Evolutionary conservation across 1,140 invertebrate genomes (phyloP).

Genomic region (Caerostris extrusa): DNA sequence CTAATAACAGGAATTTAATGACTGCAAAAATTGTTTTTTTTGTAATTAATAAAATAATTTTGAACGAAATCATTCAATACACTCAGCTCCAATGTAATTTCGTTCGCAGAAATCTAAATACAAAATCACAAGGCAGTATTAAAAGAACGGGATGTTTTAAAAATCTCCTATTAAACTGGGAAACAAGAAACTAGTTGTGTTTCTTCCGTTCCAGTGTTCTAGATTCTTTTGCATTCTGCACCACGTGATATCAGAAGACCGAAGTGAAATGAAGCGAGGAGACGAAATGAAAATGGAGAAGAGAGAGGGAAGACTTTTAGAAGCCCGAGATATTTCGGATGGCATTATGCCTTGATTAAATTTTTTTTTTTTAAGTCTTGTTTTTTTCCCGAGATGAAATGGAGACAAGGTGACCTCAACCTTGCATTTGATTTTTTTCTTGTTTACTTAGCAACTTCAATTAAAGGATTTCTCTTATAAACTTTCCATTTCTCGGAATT

Average conservation of each 20-base stretch:
- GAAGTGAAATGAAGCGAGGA: slow-evolving; percentile 10
- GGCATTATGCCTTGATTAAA: slow-evolving; percentile 36
- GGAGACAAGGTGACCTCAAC: neutral
- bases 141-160: neutral
- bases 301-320: neutral
- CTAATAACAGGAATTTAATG: too few species aligned
- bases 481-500: neutral
- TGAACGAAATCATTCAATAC: too few species aligned
- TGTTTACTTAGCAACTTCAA: neutral
- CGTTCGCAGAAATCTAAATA: too few species aligned
- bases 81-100: too few species aligned
- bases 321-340: slow-evolving; percentile 9
- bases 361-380: neutral
- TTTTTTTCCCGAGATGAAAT: neutral
- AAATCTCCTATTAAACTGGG: neutral
- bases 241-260: slow-evolving; percentile 23
- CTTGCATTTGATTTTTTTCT: neutral
- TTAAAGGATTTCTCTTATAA: slow-evolving; percentile 1
- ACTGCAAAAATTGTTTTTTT: too few species aligned
- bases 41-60: too few species aligned
- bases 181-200: neutral
- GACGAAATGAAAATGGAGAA: slow-evolving; percentile 6
- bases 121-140: too few species aligned
- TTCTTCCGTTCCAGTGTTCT: neutral
- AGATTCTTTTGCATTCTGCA: neutral